phyloP scores from a whole-genome alignment of 2,888 invertebrate species.

The Temnothorax ravouxi region DNA sequence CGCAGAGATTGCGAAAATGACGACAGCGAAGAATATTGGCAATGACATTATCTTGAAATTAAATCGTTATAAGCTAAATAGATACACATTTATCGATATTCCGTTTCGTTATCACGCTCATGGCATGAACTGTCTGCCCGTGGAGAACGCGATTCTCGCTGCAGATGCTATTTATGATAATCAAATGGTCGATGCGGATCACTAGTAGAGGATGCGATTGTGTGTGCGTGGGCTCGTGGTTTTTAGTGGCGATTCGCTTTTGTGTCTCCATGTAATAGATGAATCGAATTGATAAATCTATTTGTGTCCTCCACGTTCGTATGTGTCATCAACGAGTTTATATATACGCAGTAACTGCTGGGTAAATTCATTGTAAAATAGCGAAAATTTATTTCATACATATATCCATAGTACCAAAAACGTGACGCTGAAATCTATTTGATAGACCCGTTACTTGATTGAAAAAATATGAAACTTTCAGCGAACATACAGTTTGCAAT shows the following conservation, averaged over 20 bases:
- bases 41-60: constrained; percentile 63
- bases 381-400: too few relatives aligned
- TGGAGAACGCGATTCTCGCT: constrained; percentile 57
- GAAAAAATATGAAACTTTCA: neutral
- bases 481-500: neutral
- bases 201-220: constrained; percentile 29
- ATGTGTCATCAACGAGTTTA: constrained; percentile 22
- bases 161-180: constrained; percentile 68
- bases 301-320: constrained; percentile 28
- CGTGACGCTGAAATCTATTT: neutral
- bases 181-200: constrained; percentile 61
- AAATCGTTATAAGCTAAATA: constrained; percentile 64
- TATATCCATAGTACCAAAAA: too few relatives aligned
- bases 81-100: constrained; percentile 62
- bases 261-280: constrained; percentile 51
- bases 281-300: constrained; percentile 53
- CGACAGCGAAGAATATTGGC: constrained; percentile 4
- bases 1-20: constrained; percentile 7
- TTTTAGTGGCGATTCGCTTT: constrained; percentile 33
- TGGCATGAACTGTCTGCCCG: constrained; percentile 56
- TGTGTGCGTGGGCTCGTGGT: constrained; percentile 51
- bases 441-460: neutral
- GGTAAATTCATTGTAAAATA: neutral
- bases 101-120: constrained; percentile 51
- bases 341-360: neutral